Base-by-base conservation (phyloP, 2,113 vertebrate genomes). In the Galemys pyrenaicus region DNA sequence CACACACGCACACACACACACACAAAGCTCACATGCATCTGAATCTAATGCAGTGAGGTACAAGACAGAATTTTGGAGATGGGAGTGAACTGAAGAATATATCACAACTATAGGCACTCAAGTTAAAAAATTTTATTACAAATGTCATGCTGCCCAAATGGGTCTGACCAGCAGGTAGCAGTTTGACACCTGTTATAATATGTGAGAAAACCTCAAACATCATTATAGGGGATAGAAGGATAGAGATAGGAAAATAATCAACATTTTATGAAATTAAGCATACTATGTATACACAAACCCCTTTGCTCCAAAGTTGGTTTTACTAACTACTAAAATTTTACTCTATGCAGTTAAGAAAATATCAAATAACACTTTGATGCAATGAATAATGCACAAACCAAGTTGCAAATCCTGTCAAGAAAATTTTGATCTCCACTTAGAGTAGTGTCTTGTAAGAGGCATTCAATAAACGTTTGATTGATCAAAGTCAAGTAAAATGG, bases 401-500 rank as follows among this genome's bases (percentile, higher is more conserved):
- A 92, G 87, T 4, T 93, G 71, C 94, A 93, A 87, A 93, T 96
- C 96, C 95, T 96, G 94, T 97, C 97, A 95, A 81, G 96, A 93
- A 77, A 96, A 95, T 96, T 97, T 83, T 96, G 93, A 97, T 96
- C 77, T 87, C 92, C 80, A 90, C 92, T 96, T 95, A 96, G 70
- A 75, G 70, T 11, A 89, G 89, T 84, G 89, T 94, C 93, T 96
- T 91, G 8, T 49, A 94, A 96, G 84, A 97, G 87, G 77, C 87
- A 92, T 95, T 96, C 95, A 96, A 97, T 94, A 96, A 96, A 93
- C 2, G 71, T 96, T 83, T 97, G 97, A 97, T 97, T 97, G 96
- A 96, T 97, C 97, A 96, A 83, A 96, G 95, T 97, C 97, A 96
- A 85, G 95, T 89, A 93, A 97, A 97, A 90, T 94, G 96, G 96